These are phyloP conservation scores for Pachycephus smyrnensis DNA, from an alignment of 2,888 invertebrate species.

Conservation along the genomic window DNA sequence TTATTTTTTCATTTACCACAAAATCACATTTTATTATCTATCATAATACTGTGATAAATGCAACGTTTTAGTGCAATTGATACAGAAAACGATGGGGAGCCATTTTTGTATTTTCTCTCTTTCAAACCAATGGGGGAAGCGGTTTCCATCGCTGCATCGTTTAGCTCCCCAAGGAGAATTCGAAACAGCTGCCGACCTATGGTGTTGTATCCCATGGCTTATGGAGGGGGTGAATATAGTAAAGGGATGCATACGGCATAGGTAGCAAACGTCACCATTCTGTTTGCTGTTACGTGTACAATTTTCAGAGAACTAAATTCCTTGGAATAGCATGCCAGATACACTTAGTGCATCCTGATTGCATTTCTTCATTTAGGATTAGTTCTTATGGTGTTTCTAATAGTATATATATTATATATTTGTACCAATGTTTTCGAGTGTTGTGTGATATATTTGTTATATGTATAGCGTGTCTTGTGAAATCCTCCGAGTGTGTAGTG, in stretches of 20 bases:
- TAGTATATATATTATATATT: background rate
- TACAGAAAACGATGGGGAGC: background rate
- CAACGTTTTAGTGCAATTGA: background rate
- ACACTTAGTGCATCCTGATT: constrained; percentile 25
- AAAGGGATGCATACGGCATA: background rate
- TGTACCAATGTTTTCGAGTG: background rate
- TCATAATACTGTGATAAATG: background rate
- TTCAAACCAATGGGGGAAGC: background rate
- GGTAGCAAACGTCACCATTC: background rate
- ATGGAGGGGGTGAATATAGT: background rate
- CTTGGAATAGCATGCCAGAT: constrained; percentile 19
- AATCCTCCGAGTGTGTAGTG: background rate
- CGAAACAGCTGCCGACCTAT: constrained; percentile 47
- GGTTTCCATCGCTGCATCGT: constrained; percentile 16
- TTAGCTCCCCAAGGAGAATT: constrained; percentile 42
- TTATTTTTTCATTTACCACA: background rate
- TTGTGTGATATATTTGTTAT: background rate
- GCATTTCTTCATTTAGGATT: constrained; percentile 9
- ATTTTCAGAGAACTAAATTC: background rate
- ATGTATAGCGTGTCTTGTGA: background rate
- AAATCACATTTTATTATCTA: background rate
- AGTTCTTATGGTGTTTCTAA: background rate
- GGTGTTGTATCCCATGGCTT: constrained; percentile 16
- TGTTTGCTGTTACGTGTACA: background rate
- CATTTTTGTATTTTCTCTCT: background rate